Conservation (phyloP, 2,113 vertebrate species). For the Nothocercus julius region DNA sequence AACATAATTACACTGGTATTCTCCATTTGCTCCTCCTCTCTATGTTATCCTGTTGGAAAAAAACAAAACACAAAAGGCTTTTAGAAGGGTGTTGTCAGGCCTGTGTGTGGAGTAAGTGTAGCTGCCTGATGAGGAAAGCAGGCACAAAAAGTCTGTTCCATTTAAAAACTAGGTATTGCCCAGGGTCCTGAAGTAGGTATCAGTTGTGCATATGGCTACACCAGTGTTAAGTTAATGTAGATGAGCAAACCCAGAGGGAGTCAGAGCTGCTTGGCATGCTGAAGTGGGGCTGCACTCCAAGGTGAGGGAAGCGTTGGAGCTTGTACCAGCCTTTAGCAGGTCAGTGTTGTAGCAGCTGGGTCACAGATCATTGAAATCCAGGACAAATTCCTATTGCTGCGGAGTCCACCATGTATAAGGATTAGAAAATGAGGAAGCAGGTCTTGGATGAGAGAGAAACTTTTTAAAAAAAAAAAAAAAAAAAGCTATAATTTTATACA, state of each 20-base stretch:
- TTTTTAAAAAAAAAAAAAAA: neutral
- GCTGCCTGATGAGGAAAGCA: neutral
- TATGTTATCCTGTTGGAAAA: neutral
- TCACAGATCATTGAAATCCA: neutral
- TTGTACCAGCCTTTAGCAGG: neutral
- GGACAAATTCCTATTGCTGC: neutral
- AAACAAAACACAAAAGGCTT: neutral
- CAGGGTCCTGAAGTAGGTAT: neutral
- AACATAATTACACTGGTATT: constrained; percentile 18
- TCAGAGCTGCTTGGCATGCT: neutral
- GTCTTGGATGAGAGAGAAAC: neutral
- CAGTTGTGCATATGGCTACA: neutral
- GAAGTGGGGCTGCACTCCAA: neutral
- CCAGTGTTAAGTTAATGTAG: neutral
- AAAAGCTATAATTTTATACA: constrained; percentile 6
- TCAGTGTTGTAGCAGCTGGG: neutral
- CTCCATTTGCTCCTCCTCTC: neutral
- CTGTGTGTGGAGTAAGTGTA: neutral
- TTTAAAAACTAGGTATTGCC: neutral
- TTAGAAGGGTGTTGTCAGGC: neutral
- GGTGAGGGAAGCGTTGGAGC: neutral
- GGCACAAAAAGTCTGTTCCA: neutral
- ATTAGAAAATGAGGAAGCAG: neutral
- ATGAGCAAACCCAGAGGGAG: neutral
- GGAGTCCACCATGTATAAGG: neutral